phyloP scores from a whole-genome alignment of 2,797 vertebrate genomes.

The Miichthys miiuy region DNA sequence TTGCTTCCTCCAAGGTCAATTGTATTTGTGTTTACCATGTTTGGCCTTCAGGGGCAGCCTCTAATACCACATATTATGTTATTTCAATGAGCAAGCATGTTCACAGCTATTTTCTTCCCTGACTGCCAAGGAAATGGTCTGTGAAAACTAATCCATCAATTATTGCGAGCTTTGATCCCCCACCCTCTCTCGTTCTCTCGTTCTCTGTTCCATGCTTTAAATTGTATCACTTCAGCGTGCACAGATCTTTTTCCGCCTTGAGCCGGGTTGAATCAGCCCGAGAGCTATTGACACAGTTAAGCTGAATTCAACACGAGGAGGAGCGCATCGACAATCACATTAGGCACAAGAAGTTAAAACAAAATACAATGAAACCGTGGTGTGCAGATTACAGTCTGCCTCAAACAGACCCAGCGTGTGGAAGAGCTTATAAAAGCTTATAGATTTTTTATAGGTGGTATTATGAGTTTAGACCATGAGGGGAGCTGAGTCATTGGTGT shows the following conservation, averaged over 20 bases:
- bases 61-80: slow-evolving; percentile 34
- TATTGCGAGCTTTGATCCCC: slow-evolving; percentile 44
- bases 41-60: slow-evolving; percentile 45
- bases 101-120: slow-evolving; percentile 17
- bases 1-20: slow-evolving; percentile 48
- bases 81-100: slow-evolving; percentile 31
- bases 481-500: slow-evolving; percentile 59
- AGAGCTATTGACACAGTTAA: slow-evolving; percentile 57
- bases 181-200: neutral
- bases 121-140: slow-evolving; percentile 59
- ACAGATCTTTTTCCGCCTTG: slow-evolving; percentile 34
- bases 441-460: slow-evolving; percentile 72
- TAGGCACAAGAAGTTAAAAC: slow-evolving; percentile 65
- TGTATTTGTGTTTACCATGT: slow-evolving; percentile 39
- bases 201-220: slow-evolving; percentile 25
- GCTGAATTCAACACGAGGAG: slow-evolving; percentile 53
- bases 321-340: slow-evolving; percentile 71
- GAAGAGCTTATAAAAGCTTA: slow-evolving; percentile 71
- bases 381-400: slow-evolving; percentile 50
- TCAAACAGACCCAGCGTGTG: slow-evolving; percentile 53
- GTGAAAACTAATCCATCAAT: slow-evolving; percentile 62
- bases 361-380: slow-evolving; percentile 59
- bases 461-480: slow-evolving; percentile 65
- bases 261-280: slow-evolving; percentile 44
- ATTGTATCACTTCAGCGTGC: slow-evolving; percentile 32